Percentiles rank a stretch among this genome's conserved stretches.
phyloP scores from a whole-genome alignment of 2,113 vertebrate genomes.

The Megatriorchis doriae region DNA sequence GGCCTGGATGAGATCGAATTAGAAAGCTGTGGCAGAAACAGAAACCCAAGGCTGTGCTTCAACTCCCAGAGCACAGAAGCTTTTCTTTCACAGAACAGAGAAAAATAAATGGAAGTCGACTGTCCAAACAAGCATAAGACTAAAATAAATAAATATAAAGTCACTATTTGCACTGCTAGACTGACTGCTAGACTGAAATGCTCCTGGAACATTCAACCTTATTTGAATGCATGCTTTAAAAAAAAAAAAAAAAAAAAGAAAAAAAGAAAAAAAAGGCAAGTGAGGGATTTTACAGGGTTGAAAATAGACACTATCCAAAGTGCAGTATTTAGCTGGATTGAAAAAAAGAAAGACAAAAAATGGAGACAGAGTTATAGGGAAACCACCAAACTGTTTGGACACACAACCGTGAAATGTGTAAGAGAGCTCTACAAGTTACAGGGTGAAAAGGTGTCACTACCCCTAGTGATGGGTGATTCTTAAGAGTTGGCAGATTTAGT shows the following conservation, averaged over 20 bases:
- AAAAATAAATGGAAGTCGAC: neutral
- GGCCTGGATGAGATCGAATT: neutral
- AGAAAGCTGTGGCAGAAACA: neutral
- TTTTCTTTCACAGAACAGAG: neutral
- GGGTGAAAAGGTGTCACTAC: conserved; percentile 7
- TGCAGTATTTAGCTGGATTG: neutral
- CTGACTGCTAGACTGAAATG: neutral
- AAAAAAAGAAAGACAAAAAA: neutral
- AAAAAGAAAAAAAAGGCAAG: neutral
- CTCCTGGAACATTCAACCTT: neutral
- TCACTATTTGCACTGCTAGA: neutral
- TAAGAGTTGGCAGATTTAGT: neutral
- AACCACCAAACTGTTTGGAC: neutral
- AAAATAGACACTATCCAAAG: neutral
- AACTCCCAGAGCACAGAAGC: neutral
- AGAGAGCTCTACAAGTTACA: neutral
- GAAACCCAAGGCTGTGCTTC: neutral
- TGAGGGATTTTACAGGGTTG: neutral
- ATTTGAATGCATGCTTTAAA: neutral
- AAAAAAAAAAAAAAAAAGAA: neutral
- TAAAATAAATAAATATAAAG: neutral
- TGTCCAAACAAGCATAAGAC: neutral
- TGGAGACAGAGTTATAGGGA: neutral
- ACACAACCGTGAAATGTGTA: conserved; percentile 6
- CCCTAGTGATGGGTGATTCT: conserved; percentile 12